These are phyloP conservation scores for Ormyrus nitidulus DNA, from an alignment of 2,888 invertebrate genomes.

Conservation along the genomic window DNA sequence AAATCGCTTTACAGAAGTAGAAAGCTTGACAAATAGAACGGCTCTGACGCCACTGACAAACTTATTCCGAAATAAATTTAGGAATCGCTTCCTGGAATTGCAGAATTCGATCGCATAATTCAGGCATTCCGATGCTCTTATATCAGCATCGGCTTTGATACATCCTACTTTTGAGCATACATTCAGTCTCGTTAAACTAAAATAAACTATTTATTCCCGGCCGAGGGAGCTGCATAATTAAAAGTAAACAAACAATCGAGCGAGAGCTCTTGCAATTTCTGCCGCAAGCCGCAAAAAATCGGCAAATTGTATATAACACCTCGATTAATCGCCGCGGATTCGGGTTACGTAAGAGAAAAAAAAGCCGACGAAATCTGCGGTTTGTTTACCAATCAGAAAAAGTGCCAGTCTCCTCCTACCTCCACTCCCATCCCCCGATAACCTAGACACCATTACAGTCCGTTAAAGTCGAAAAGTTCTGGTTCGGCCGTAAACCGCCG, in stretches of 20 bases:
- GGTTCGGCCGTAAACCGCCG: slow-evolving; percentile 1
- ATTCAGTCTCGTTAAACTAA: too few species aligned
- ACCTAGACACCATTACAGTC: slow-evolving; percentile 12
- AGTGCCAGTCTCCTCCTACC: background rate
- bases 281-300: too few species aligned
- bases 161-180: too few species aligned
- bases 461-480: slow-evolving; percentile 23
- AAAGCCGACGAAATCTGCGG: slow-evolving; percentile 10
- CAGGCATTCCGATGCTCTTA: too few species aligned
- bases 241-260: too few species aligned
- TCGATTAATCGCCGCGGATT: too few species aligned
- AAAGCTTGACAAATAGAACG: slow-evolving; percentile 29
- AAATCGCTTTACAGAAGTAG: slow-evolving; percentile 7
- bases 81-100: background rate
- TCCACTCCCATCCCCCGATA: slow-evolving; percentile 10
- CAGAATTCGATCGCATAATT: too few species aligned
- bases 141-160: too few species aligned
- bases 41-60: background rate
- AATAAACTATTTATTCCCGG: too few species aligned
- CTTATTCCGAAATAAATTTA: slow-evolving; percentile 12
- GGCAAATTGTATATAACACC: too few species aligned
- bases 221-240: too few species aligned
- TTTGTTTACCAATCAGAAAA: slow-evolving; percentile 10
- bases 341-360: background rate
- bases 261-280: too few species aligned